phyloP scores from a whole-genome alignment of 2,113 vertebrate species.

The Danio rerio region DNA sequence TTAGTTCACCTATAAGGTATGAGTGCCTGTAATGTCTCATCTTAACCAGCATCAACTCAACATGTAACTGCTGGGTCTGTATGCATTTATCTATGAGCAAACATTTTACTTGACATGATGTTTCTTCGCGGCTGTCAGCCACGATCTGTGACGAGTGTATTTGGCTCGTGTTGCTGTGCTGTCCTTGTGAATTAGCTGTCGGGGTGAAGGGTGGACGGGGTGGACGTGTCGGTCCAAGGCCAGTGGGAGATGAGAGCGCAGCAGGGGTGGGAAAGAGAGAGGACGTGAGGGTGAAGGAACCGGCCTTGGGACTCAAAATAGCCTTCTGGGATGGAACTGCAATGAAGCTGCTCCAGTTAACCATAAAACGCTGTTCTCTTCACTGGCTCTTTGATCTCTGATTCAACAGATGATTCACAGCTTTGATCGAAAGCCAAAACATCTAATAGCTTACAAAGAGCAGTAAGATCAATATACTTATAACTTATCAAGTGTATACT shows the following conservation, averaged over 20 bases:
- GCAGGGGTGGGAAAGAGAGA: background rate
- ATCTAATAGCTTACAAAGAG: background rate
- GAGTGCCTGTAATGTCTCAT: too few relatives aligned
- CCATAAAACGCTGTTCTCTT: background rate
- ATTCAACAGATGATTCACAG: slow-evolving; percentile 16
- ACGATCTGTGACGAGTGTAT: too few relatives aligned
- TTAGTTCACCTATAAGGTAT: too few relatives aligned
- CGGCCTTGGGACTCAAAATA: slow-evolving; percentile 31
- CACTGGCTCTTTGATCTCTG: background rate
- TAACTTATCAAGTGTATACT: too few relatives aligned
- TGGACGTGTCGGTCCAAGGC: slow-evolving; percentile 16
- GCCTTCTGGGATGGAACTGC: slow-evolving; percentile 3
- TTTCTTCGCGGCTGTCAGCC: too few relatives aligned
- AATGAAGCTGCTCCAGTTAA: slow-evolving; percentile 4
- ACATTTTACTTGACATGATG: too few relatives aligned
- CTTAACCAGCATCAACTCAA: too few relatives aligned
- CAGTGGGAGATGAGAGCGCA: slow-evolving; percentile 17
- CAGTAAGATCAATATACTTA: slow-evolving; percentile 2
- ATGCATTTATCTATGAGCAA: too few relatives aligned
- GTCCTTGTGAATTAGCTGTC: background rate
- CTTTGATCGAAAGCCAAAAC: background rate
- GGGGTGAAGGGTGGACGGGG: background rate
- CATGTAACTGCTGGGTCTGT: too few relatives aligned
- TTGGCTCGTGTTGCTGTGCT: too few relatives aligned
- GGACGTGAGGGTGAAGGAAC: slow-evolving; percentile 28